These are phyloP conservation scores for Diaperis boleti DNA, from an alignment of 2,888 invertebrate genomes.

Conservation along the genomic window DNA sequence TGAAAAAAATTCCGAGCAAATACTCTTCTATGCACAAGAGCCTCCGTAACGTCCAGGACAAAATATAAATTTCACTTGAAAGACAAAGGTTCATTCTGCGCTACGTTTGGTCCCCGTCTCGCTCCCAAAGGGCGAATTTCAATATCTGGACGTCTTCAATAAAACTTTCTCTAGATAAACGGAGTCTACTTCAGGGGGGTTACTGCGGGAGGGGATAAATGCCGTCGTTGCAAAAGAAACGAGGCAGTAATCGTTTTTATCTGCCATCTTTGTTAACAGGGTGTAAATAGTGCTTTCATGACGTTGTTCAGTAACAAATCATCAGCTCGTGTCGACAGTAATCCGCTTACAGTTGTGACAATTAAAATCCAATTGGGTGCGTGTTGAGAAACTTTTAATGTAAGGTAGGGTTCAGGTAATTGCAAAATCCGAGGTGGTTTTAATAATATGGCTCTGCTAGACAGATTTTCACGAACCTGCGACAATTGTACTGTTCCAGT, in stretches of 20 bases:
- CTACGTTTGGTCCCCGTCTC: conserved; percentile 2
- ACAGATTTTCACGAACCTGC: too few species aligned
- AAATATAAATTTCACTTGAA: conserved; percentile 9
- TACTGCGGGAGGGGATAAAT: too few species aligned
- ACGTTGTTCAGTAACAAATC: not conserved
- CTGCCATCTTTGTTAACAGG: not conserved
- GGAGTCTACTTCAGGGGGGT: conserved; percentile 14
- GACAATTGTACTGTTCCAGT: too few species aligned
- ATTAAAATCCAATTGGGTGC: not conserved
- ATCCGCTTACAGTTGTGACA: too few species aligned
- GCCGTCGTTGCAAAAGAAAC: too few species aligned
- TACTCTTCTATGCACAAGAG: not conserved
- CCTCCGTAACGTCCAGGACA: not conserved
- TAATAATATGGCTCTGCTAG: too few species aligned
- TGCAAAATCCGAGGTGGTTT: too few species aligned
- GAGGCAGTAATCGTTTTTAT: too few species aligned
- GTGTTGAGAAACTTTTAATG: not conserved
- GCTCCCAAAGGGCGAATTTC: conserved; percentile 21
- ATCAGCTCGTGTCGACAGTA: not conserved
- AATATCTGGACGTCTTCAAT: conserved; percentile 25
- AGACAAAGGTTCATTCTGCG: conserved; percentile 7
- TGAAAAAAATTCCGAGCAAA: not conserved
- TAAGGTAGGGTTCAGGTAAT: too few species aligned
- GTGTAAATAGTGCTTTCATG: not conserved
- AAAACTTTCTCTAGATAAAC: conserved; percentile 29